phyloP scores from a whole-genome alignment of 2,888 invertebrate genomes.

The Metellina segmentata region DNA sequence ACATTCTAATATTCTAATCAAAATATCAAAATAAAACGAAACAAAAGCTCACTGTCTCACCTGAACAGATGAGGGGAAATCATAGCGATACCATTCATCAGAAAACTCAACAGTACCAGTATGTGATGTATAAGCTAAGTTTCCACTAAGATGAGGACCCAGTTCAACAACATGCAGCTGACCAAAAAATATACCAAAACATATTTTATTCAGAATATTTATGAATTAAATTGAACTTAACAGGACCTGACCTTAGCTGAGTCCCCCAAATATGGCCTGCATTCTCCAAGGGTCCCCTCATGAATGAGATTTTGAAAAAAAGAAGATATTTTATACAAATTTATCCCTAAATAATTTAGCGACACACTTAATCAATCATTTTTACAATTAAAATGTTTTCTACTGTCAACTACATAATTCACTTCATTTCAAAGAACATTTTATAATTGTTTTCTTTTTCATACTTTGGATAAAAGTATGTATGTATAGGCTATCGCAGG shows the following conservation, averaged over 20 bases:
- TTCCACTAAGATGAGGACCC: conserved; percentile 81
- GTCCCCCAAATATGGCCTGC: background rate
- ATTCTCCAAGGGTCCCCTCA: background rate
- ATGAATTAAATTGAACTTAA: no score
- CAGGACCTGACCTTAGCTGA: background rate
- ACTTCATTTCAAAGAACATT: no score
- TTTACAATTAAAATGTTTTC: no score
- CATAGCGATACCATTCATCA: conserved; percentile 80
- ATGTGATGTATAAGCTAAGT: conserved; percentile 80
- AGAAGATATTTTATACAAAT: background rate
- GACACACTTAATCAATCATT: no score
- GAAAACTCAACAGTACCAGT: conserved; percentile 80
- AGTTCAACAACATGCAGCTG: conserved; percentile 81
- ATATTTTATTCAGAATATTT: no score
- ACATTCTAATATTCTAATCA: background rate
- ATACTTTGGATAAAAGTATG: no score
- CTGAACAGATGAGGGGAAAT: conserved; percentile 81
- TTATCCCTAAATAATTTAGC: background rate
- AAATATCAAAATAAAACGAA: background rate
- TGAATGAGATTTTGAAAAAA: background rate
- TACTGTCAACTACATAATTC: no score
- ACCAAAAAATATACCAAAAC: background rate
- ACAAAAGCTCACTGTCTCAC: conserved; percentile 78
- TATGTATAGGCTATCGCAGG: no score
- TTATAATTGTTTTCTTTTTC: no score